Evolutionary conservation across 2,888 invertebrate genomes (phyloP).

Genomic region (Anticlea derivata): DNA sequence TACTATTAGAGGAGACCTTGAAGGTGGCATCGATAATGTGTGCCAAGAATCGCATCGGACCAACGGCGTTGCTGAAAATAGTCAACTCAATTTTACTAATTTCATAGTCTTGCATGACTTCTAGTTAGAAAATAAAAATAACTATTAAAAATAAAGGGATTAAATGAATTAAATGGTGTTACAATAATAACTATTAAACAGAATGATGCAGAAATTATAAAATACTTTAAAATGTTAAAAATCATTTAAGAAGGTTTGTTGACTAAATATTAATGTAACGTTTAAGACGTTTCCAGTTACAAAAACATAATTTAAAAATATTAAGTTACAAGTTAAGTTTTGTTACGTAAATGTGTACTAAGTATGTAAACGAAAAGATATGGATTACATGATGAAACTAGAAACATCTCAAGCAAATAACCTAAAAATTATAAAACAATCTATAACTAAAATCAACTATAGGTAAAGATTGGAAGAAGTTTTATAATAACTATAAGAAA

Average conservation of each 20-base stretch:
- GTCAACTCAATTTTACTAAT: slow-evolving; percentile 27
- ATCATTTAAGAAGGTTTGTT: too few species aligned
- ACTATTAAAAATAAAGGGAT: too few species aligned
- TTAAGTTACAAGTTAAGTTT: too few species aligned
- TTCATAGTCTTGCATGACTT: slow-evolving; percentile 15
- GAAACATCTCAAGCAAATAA: slow-evolving; percentile 21
- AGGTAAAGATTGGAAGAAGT: slow-evolving; percentile 14
- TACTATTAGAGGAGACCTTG: slow-evolving; percentile 72
- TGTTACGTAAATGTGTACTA: too few species aligned
- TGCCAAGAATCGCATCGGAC: slow-evolving; percentile 84
- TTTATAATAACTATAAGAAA: slow-evolving; percentile 8
- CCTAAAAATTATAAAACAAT: background rate
- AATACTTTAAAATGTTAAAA: too few species aligned
- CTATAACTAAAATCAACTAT: slow-evolving; percentile 25
- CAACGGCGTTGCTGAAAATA: slow-evolving; percentile 78
- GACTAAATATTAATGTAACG: slow-evolving; percentile 4
- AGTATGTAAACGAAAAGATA: too few species aligned
- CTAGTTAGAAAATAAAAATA: background rate
- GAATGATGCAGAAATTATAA: too few species aligned
- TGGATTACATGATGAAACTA: too few species aligned
- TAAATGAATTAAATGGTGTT: too few species aligned
- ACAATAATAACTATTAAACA: too few species aligned
- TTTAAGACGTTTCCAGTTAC: slow-evolving; percentile 2
- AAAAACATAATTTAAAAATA: slow-evolving; percentile 1
- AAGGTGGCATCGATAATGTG: slow-evolving; percentile 80